phyloP scores from a whole-genome alignment of 2,113 vertebrate species.

The Spea multiplicata region DNA sequence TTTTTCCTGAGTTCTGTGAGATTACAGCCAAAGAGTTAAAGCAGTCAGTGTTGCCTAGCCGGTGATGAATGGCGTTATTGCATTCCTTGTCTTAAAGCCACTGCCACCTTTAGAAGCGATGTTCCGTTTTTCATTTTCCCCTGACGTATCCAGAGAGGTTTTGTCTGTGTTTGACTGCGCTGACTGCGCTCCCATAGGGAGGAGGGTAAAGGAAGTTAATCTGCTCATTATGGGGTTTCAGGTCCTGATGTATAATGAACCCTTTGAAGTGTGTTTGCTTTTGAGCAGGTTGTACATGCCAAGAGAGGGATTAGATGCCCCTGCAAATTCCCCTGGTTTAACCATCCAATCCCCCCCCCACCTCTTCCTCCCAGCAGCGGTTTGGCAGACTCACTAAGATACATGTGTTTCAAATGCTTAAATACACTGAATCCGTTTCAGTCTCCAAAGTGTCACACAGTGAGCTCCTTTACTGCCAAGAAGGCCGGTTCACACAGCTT shows the following conservation, averaged over 20 bases:
- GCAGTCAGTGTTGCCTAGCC: neutral
- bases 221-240: conserved; percentile 53
- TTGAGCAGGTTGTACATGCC: conserved; percentile 70
- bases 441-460: conserved; percentile 6
- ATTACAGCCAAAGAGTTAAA: too few relatives aligned
- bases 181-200: conserved; percentile 69
- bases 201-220: conserved; percentile 52
- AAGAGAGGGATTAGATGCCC: conserved; percentile 81
- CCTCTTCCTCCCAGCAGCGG: conserved; percentile 67
- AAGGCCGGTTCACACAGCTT: neutral
- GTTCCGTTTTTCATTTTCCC: conserved; percentile 9
- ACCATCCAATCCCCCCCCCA: conserved; percentile 35
- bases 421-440: conserved; percentile 29
- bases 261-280: conserved; percentile 82
- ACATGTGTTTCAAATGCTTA: conserved; percentile 30
- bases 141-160: conserved; percentile 67
- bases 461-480: conserved; percentile 28
- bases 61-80: conserved; percentile 3
- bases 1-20: too few relatives aligned
- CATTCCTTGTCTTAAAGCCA: neutral
- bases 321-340: conserved; percentile 76
- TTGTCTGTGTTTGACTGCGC: conserved; percentile 66
- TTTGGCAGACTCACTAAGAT: conserved; percentile 52
- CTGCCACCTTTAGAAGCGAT: neutral
- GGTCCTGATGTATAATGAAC: conserved; percentile 79